These are phyloP conservation scores for Porites lobata DNA, from an alignment of 92 coral and sea anemone genomes.

Conservation along the genomic window DNA sequence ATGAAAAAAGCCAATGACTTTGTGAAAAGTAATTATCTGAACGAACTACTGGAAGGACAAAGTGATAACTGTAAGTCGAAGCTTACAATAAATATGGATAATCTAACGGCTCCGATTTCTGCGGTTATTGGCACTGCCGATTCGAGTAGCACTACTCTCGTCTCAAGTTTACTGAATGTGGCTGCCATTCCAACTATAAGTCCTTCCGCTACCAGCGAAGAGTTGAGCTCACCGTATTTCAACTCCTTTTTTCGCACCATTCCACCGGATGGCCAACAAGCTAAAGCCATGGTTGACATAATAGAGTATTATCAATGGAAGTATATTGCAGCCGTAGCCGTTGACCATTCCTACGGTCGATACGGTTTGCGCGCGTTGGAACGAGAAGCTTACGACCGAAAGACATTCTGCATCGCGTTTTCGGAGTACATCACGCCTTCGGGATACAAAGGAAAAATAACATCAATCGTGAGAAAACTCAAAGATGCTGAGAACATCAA, in stretches of 20 bases:
- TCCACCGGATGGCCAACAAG: conserved; percentile 89
- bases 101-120: conserved; percentile 71
- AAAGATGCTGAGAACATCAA: conserved; percentile 74
- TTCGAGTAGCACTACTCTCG: conserved; percentile 77
- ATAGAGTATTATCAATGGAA: conserved; percentile 82
- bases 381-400: conserved; percentile 81
- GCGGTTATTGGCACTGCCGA: conserved; percentile 86
- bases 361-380: conserved; percentile 87
- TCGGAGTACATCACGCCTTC: conserved; percentile 84
- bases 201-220: conserved; percentile 87
- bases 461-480: conserved; percentile 72
- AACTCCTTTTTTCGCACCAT: conserved; percentile 83
- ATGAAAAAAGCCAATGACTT: conserved; percentile 72
- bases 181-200: conserved; percentile 77
- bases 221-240: conserved; percentile 81
- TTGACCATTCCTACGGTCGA: conserved; percentile 86
- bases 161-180: conserved; percentile 81
- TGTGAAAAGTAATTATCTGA: conserved; percentile 65
- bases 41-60: conserved; percentile 36
- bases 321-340: conserved; percentile 83
- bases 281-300: conserved; percentile 87
- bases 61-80: not conserved
- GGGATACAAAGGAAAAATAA: conserved; percentile 79
- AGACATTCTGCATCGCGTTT: conserved; percentile 83
- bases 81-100: not conserved